These are phyloP conservation scores for Diaperis boleti DNA, from an alignment of 2,888 invertebrate genomes.

Conservation along the genomic window DNA sequence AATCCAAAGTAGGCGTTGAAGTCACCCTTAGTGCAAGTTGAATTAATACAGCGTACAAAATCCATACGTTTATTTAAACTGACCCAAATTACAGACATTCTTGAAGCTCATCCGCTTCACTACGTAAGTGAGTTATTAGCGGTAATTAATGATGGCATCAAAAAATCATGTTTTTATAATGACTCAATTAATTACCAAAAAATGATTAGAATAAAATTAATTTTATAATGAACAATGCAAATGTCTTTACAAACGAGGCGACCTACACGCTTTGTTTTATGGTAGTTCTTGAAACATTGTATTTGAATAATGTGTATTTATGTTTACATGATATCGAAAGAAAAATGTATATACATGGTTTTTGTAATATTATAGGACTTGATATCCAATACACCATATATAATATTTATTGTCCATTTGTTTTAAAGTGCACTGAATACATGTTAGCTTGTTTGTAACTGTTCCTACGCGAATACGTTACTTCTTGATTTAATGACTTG, in stretches of 20 bases:
- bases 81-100: too few species aligned
- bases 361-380: slow-evolving; percentile 49
- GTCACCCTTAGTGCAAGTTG: too few species aligned
- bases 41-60: too few species aligned
- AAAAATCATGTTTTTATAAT: too few species aligned
- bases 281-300: slow-evolving; percentile 21
- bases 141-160: too few species aligned
- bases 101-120: too few species aligned
- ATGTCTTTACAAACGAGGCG: slow-evolving; percentile 2
- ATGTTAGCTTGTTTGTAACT: slow-evolving; percentile 57
- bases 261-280: slow-evolving; percentile 17
- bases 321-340: slow-evolving; percentile 24
- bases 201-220: too few species aligned
- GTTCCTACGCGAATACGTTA: slow-evolving; percentile 56
- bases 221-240: slow-evolving; percentile 13
- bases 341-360: slow-evolving; percentile 41
- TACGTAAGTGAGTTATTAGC: too few species aligned
- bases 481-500: slow-evolving; percentile 55
- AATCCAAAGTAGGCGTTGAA: too few species aligned
- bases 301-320: slow-evolving; percentile 26
- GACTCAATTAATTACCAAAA: too few species aligned
- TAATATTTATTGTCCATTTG: slow-evolving; percentile 57
- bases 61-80: too few species aligned
- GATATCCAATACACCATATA: slow-evolving; percentile 55
- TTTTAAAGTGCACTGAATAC: slow-evolving; percentile 56